Conservation (phyloP, 2,888 invertebrate genomes). For the Lasioglossum villosulum region DNA sequence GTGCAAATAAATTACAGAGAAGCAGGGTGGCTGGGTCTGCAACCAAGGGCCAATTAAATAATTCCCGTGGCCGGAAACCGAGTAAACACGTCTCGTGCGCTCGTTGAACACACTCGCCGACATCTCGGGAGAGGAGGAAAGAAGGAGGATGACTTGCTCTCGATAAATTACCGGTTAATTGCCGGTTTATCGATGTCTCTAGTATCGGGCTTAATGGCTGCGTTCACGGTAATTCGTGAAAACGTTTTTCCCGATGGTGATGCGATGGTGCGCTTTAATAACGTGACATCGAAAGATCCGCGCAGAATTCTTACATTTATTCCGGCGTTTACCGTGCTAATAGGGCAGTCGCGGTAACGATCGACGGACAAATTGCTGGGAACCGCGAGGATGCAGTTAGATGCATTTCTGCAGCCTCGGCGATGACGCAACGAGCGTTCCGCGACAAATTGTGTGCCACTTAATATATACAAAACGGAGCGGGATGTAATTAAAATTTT, state of each 20-base stretch:
- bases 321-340: slow-evolving; percentile 1
- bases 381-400: background rate
- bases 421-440: background rate
- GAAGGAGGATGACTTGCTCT: background rate
- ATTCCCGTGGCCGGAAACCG: background rate
- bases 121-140: background rate
- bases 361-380: background rate
- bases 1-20: background rate
- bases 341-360: background rate
- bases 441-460: background rate
- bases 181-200: slow-evolving; percentile 37
- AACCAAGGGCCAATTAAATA: background rate
- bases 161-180: slow-evolving; percentile 41
- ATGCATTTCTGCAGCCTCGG: background rate
- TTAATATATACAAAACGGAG: background rate
- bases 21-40: background rate
- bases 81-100: background rate
- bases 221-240: background rate
- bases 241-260: background rate
- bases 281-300: slow-evolving; percentile 20
- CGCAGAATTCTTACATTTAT: background rate
- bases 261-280: slow-evolving; percentile 1
- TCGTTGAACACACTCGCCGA: background rate
- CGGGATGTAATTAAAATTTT: background rate
- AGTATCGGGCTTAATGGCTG: slow-evolving; percentile 12